Percentiles rank a stretch among this genome's conserved stretches.
Conservation (phyloP, 2,113 vertebrate species). For the Ctenomys sociabilis region DNA sequence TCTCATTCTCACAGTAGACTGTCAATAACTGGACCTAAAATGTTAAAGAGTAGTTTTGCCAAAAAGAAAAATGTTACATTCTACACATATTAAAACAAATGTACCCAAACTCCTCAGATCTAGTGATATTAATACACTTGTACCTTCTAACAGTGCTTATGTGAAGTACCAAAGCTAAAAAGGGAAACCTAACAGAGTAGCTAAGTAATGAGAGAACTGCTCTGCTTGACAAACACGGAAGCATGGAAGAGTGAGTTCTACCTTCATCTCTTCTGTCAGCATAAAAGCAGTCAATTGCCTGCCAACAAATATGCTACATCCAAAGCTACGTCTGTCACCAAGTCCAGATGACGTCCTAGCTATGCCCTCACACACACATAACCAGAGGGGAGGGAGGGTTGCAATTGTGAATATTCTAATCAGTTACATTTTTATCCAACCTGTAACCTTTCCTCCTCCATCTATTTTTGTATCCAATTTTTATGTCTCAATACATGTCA, state of each 20-base stretch:
- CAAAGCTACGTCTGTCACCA: not conserved
- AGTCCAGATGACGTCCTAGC: not conserved
- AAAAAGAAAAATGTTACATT: constrained; percentile 51
- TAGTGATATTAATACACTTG: constrained; percentile 35
- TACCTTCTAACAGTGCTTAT: constrained; percentile 67
- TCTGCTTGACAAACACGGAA: not conserved
- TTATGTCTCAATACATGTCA: constrained; percentile 57
- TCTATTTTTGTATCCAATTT: not conserved
- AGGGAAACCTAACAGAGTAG: not conserved
- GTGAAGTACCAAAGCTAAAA: constrained; percentile 16
- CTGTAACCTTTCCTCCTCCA: not conserved
- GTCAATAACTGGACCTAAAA: constrained; percentile 71
- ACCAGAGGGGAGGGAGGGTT: not conserved
- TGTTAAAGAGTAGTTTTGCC: not conserved
- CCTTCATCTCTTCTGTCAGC: not conserved
- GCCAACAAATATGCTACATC: not conserved
- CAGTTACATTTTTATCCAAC: constrained; percentile 32
- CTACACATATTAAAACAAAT: constrained; percentile 54
- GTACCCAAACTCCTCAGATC: constrained; percentile 54
- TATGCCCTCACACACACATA: not conserved
- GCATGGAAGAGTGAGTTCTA: not conserved
- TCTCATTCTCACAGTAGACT: constrained; percentile 87
- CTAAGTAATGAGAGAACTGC: not conserved
- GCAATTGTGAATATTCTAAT: constrained; percentile 15
- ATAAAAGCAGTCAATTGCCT: not conserved